Evolutionary conservation across 2,888 invertebrate species (phyloP).

Genomic region (Dolichopus griseipennis): DNA sequence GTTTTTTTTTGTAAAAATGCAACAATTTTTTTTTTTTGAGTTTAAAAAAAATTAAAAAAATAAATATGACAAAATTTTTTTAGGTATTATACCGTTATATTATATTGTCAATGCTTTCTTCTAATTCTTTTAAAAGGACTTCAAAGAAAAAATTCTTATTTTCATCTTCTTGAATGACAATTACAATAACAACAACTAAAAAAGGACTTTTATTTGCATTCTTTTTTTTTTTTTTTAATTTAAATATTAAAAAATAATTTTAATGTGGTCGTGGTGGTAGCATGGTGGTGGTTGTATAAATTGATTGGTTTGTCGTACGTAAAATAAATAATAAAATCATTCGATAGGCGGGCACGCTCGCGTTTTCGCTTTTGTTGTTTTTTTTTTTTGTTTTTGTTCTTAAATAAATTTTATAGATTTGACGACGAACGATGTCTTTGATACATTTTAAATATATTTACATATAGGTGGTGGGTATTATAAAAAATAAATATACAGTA

Average conservation of each 20-base stretch:
- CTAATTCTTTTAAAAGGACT: background rate
- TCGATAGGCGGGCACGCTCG: background rate
- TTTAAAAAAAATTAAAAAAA: too few species aligned
- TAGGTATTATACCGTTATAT: constrained; percentile 4
- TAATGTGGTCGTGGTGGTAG: background rate
- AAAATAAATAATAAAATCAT: background rate
- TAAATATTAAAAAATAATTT: background rate
- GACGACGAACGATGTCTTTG: background rate
- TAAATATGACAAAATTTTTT: background rate
- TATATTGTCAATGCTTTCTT: background rate
- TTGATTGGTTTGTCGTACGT: background rate
- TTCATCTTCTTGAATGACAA: background rate
- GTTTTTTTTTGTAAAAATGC: background rate
- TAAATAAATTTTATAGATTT: background rate
- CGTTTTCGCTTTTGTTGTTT: background rate
- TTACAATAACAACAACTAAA: too few species aligned
- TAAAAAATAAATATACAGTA: constrained; percentile 4
- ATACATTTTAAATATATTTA: background rate
- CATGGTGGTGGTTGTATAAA: background rate
- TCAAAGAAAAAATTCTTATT: background rate
- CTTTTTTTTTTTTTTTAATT: background rate
- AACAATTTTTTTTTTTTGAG: too few species aligned
- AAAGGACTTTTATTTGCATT: background rate
- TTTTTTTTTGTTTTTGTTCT: too few species aligned
- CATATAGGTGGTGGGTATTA: background rate